Conservation (phyloP, 2,113 vertebrate species). For the Megalops atlanticus region DNA sequence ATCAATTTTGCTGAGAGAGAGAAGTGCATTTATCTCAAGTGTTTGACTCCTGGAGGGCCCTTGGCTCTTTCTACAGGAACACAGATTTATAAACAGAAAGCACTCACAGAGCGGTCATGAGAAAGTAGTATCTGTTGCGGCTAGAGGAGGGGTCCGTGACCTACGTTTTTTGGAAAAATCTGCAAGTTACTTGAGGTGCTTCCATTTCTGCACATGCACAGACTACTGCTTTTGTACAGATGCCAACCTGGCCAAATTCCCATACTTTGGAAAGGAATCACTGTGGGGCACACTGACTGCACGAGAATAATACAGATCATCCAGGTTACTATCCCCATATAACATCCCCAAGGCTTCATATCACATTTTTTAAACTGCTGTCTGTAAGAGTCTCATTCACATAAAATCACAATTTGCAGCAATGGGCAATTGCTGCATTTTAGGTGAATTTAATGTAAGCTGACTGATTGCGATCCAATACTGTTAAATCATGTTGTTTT, state of each 20-base stretch:
- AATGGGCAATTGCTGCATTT: background rate
- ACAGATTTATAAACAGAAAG: background rate
- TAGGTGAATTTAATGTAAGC: background rate
- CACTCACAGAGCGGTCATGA: background rate
- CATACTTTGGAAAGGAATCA: background rate
- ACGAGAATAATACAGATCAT: background rate
- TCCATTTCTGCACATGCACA: background rate
- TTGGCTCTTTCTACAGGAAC: background rate
- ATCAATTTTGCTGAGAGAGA: background rate
- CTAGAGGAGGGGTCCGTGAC: background rate
- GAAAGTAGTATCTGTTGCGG: background rate
- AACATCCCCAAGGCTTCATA: background rate
- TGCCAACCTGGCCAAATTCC: background rate
- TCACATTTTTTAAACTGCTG: background rate
- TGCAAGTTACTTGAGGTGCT: background rate
- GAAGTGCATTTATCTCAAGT: background rate
- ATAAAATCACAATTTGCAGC: background rate
- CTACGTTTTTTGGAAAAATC: background rate
- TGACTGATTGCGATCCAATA: background rate
- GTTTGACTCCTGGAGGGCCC: background rate
- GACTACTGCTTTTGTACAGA: background rate
- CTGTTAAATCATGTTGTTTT: background rate
- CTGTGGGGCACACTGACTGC: background rate
- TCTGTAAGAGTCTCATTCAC: background rate
- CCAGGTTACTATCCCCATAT: background rate